Conservation (phyloP, 2,113 vertebrate species). For the Campylomormyrus tamandua region DNA sequence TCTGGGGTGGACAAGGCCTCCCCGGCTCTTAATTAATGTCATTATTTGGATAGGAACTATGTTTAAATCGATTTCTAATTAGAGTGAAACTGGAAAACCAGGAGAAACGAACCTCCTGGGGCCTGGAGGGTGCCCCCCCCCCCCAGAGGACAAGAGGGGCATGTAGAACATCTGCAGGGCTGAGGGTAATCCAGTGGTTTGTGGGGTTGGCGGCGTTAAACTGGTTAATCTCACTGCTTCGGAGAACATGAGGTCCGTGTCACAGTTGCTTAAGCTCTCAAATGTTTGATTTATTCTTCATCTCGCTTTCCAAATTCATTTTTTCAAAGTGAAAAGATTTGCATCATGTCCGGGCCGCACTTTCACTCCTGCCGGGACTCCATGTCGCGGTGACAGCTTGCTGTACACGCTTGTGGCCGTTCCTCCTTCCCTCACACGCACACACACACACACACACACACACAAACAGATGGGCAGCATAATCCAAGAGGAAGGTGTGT, state of each 20-base stretch:
- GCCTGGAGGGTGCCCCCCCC: neutral
- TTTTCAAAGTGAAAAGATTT: neutral
- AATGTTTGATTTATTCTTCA: neutral
- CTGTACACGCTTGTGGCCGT: neutral
- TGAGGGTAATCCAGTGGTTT: neutral
- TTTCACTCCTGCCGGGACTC: neutral
- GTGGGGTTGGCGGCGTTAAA: neutral
- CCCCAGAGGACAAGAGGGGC: neutral
- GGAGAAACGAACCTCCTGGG: neutral
- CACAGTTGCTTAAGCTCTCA: neutral
- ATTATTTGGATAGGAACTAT: conserved; percentile 9
- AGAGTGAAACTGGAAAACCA: neutral
- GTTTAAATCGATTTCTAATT: neutral
- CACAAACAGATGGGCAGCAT: neutral
- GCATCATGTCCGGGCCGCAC: neutral
- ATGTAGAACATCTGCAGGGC: neutral
- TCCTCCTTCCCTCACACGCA: neutral
- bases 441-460: neutral
- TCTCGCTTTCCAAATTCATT: neutral
- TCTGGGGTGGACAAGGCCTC: neutral
- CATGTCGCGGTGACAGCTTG: neutral
- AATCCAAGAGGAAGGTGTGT: neutral
- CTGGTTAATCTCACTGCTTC: neutral
- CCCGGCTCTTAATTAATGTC: neutral
- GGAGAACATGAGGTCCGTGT: neutral